Evolutionary conservation across 1,140 invertebrate genomes (phyloP).

Genomic region (Druon quercuslanigerum): DNA sequence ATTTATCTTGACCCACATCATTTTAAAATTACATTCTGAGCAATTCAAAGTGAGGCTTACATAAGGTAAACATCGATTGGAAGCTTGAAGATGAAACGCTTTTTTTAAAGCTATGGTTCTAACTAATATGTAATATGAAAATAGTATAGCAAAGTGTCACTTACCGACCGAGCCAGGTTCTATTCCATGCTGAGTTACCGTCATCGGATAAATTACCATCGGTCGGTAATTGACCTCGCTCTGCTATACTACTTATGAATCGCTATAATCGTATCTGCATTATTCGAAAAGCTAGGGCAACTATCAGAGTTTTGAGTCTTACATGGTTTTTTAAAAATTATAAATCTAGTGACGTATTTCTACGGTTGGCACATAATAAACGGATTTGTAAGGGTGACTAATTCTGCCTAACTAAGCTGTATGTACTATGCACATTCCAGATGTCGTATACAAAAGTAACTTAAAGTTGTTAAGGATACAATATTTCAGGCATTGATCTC

Average conservation of each 20-base stretch:
- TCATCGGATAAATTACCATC: too few relatives aligned
- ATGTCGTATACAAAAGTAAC: not conserved
- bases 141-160: too few relatives aligned
- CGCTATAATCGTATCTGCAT: too few relatives aligned
- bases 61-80: not conserved
- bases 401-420: not conserved
- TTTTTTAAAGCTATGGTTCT: too few relatives aligned
- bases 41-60: not conserved
- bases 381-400: not conserved
- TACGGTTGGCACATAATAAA: constrained; percentile 25
- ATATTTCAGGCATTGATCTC: not conserved
- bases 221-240: too few relatives aligned
- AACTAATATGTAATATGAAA: too few relatives aligned
- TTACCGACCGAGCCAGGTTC: too few relatives aligned
- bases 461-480: not conserved
- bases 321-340: constrained; percentile 1
- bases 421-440: too few relatives aligned
- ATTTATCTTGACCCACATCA: constrained; percentile 37
- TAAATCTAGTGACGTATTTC: not conserved
- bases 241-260: too few relatives aligned
- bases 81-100: not conserved
- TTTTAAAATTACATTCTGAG: constrained; percentile 35
- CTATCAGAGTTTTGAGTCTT: too few relatives aligned
- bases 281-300: too few relatives aligned
- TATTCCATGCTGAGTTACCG: too few relatives aligned